Evolutionary conservation across 1,140 invertebrate species (phyloP).

Genomic region (Brachionus sp.): DNA sequence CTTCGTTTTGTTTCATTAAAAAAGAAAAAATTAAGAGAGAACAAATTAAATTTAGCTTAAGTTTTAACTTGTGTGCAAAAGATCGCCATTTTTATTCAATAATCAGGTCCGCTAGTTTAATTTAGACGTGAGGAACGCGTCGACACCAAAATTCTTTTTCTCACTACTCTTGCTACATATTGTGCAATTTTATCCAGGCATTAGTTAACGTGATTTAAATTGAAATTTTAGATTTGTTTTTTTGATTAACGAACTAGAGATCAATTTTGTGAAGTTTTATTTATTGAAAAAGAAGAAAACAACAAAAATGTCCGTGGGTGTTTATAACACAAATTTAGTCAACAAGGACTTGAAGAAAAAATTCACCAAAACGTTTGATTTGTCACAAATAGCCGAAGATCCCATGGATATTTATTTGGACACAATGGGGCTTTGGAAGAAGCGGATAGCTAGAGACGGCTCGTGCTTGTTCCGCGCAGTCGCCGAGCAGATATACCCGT

Average conservation of each 20-base stretch:
- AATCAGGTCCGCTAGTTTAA: not conserved
- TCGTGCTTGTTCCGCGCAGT: constrained; percentile 78
- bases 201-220: not conserved
- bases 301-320: not conserved
- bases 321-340: not conserved
- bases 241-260: constrained; percentile 10
- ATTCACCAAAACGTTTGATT: constrained; percentile 46
- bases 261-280: not conserved
- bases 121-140: not conserved
- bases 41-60: constrained; percentile 38
- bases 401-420: constrained; percentile 73
- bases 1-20: constrained; percentile 32
- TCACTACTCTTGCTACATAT: not conserved
- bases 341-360: constrained; percentile 39
- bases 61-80: not conserved
- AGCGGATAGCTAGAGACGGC: constrained; percentile 75
- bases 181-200: not conserved
- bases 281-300: not conserved
- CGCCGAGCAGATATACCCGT: constrained; percentile 69
- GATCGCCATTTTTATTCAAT: not conserved
- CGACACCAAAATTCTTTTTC: not conserved
- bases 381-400: constrained; percentile 45
- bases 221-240: not conserved
- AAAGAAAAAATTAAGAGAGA: not conserved
- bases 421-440: constrained; percentile 72